These are phyloP conservation scores for Pygoscelis antarcticus DNA, from an alignment of 2,113 vertebrate genomes.

Conservation along the genomic window DNA sequence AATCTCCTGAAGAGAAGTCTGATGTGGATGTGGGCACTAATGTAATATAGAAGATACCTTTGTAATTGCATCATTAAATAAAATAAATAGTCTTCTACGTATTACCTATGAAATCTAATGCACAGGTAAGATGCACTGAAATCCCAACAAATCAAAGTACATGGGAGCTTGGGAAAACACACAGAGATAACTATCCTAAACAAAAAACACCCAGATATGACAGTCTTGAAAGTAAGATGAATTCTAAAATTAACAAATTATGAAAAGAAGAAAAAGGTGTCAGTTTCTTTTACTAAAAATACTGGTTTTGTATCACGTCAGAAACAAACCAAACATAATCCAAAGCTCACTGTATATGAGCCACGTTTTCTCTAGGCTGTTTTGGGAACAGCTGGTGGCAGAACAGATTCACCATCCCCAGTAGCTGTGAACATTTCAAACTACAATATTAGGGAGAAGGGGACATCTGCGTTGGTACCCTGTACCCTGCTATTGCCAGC, in stretches of 20 bases:
- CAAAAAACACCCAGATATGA: not conserved
- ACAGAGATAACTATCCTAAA: not conserved
- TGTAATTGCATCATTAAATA: constrained; percentile 46
- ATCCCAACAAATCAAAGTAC: not conserved
- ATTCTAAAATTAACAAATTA: not conserved
- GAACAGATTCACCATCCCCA: not conserved
- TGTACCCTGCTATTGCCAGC: not conserved
- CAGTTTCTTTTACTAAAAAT: not conserved
- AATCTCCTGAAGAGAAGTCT: constrained; percentile 16
- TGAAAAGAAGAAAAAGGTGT: not conserved
- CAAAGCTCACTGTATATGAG: not conserved
- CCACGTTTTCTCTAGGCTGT: not conserved
- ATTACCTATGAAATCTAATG: not conserved
- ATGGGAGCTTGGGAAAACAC: not conserved
- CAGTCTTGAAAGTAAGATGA: not conserved
- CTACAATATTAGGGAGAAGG: not conserved
- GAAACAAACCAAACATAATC: not conserved
- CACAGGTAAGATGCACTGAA: not conserved
- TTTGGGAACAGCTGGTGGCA: not conserved
- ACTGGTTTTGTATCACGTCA: not conserved
- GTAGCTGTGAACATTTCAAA: not conserved
- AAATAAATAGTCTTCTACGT: not conserved
- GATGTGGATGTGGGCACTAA: not conserved
- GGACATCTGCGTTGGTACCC: not conserved
- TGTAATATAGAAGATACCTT: constrained; percentile 11